Percentiles rank a stretch among this genome's conserved stretches.
These are phyloP conservation scores for Heliconius hermathena DNA, from an alignment of 1,140 invertebrate genomes.

Conservation along the genomic window DNA sequence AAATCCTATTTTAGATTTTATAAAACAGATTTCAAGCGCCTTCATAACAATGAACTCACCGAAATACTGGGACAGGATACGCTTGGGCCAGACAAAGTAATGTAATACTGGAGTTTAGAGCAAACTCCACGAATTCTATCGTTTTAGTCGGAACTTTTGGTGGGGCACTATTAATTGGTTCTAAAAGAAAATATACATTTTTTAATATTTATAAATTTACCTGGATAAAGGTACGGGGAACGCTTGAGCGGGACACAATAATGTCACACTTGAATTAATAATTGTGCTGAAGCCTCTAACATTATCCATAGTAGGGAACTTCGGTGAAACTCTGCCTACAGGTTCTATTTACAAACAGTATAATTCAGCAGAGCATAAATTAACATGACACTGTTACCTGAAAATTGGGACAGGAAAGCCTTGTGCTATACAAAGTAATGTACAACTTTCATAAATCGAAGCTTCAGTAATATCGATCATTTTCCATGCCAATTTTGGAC, in stretches of 20 bases:
- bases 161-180: slow-evolving; percentile 82
- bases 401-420: slow-evolving; percentile 87
- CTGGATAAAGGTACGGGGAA: slow-evolving; percentile 85
- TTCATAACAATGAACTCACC: slow-evolving; percentile 73
- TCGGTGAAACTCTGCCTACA: slow-evolving; percentile 85
- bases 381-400: slow-evolving; percentile 79
- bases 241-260: slow-evolving; percentile 85
- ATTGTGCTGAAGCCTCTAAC: slow-evolving; percentile 82
- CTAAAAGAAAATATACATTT: slow-evolving; percentile 78
- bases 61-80: slow-evolving; percentile 85
- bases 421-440: slow-evolving; percentile 88
- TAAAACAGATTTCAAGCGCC: not conserved
- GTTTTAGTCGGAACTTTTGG: slow-evolving; percentile 83
- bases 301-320: slow-evolving; percentile 86
- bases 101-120: slow-evolving; percentile 78
- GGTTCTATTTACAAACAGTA: slow-evolving; percentile 63
- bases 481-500: slow-evolving; percentile 85
- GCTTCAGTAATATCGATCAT: slow-evolving; percentile 72
- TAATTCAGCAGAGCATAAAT: slow-evolving; percentile 34
- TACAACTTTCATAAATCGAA: slow-evolving; percentile 69
- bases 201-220: slow-evolving; percentile 66
- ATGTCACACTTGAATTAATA: slow-evolving; percentile 77
- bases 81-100: slow-evolving; percentile 86
- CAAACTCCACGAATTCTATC: slow-evolving; percentile 75
- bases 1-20: not conserved